phyloP scores from a whole-genome alignment of 2,113 vertebrate genomes.

The Macrotus californicus region DNA sequence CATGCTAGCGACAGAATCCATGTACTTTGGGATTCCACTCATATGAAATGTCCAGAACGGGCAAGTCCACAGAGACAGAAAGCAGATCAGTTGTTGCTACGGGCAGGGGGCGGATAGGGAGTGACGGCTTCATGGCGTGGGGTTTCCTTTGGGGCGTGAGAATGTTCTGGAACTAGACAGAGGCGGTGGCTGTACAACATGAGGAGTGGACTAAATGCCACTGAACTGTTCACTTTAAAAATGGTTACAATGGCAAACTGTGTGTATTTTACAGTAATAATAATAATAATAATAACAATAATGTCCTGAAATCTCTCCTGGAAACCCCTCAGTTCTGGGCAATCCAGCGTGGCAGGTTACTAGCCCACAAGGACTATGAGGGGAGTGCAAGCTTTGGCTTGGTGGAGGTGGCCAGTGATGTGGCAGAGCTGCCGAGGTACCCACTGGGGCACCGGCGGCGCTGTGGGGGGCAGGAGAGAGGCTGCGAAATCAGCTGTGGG shows the following conservation, averaged over 20 bases:
- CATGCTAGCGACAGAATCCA: background rate
- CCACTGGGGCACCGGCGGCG: accelerated
- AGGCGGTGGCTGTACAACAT: background rate
- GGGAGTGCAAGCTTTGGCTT: background rate
- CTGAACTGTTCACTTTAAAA: background rate
- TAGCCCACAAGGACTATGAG: background rate
- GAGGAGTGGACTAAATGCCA: background rate
- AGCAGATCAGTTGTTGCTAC: background rate
- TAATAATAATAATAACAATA: background rate
- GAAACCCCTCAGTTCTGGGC: background rate
- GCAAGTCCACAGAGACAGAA: background rate
- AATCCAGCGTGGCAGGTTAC: background rate
- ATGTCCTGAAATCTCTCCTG: background rate
- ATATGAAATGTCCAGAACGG: background rate
- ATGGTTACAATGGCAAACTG: background rate
- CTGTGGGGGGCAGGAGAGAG: background rate
- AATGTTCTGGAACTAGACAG: background rate
- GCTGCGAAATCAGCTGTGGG: background rate
- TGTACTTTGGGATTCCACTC: accelerated
- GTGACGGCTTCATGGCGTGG: accelerated
- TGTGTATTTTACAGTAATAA: too few relatives aligned
- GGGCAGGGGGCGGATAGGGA: accelerated
- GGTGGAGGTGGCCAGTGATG: accelerated
- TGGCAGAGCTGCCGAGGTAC: background rate
- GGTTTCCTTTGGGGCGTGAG: background rate